Evolutionary conservation across 2,797 vertebrate genomes (phyloP), one percentile per base, ranked within the genome.

Genomic region (Coregonus ussuriensis): DNA sequence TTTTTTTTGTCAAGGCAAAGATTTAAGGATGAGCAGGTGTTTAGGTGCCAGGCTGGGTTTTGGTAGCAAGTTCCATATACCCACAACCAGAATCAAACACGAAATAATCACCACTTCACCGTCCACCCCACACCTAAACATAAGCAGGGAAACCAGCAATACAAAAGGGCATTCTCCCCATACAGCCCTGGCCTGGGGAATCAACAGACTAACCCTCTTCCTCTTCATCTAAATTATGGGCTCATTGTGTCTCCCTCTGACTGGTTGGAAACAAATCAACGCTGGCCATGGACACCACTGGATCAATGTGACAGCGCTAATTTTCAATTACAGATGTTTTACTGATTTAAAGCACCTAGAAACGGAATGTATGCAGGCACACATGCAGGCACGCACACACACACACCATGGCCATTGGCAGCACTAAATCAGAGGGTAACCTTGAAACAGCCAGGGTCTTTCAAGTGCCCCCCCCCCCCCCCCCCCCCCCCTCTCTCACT

Each of bases 241-340:
- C 78, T 83, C 76, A 80, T 86, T 80, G 83, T 79, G 80, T 76
- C 72, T 81, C 53, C 53, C 1, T 6, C 75, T 83, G 85, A 85
- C 79, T 71, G 71, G 72, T 84, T 47, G 77, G 81, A 85, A 86
- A 84, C 76, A 79, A 79, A 87, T 81, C 87, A 83, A 83, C 77
- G 76, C 79, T 79, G 75, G 76, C 85, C 80, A 78, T 82, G 85
- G 79, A 72, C 69, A 29, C 69, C 69, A 21, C 71, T 81, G 79
- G 84, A 86, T 92, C 86, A 72, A 84, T 87, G 75, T 86, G 84
- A 85, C 80, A 81, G 79, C 66, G 41, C 75, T 86, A 76, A 86
- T 90, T 87, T 85, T 78, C 83, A 84, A 81, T 84, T 85, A 54
- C 77, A 21, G 51, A 78, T 59, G 79, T 70, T 54, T 83, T 76